Conservation (phyloP, 2,888 invertebrate species). For the Dioctria rufipes region DNA sequence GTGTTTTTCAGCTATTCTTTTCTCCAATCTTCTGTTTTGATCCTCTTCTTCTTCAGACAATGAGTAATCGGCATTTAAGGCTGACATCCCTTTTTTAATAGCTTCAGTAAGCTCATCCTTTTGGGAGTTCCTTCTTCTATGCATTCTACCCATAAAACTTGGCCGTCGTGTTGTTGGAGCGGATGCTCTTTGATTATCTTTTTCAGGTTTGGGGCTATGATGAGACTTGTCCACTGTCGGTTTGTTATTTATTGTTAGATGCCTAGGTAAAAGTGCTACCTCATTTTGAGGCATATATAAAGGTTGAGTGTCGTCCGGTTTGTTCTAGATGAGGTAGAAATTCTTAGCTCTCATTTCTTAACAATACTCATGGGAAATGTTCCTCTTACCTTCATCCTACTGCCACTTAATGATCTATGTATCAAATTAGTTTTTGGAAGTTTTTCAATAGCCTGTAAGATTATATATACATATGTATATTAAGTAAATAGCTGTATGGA, state of each 20-base stretch:
- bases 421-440: neutral
- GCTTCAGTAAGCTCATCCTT: constrained; percentile 28
- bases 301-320: too few species aligned
- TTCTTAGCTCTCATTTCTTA: too few species aligned
- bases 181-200: neutral
- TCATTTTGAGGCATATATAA: too few species aligned
- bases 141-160: neutral
- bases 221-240: neutral
- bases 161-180: constrained; percentile 12
- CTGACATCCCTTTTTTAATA: constrained; percentile 28
- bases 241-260: too few species aligned
- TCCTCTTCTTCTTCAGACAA: constrained; percentile 5
- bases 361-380: too few species aligned
- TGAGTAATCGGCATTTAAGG: neutral
- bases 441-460: constrained; percentile 3
- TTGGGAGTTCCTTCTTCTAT: neutral
- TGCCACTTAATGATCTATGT: constrained; percentile 51
- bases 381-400: neutral
- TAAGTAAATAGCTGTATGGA: too few species aligned
- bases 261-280: too few species aligned
- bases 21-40: neutral
- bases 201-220: neutral
- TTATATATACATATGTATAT: too few species aligned
- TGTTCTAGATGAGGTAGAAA: too few species aligned
- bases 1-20: neutral